Base-by-base conservation (phyloP, 2,888 invertebrate genomes). In the Amphipyra tragopoginis region DNA sequence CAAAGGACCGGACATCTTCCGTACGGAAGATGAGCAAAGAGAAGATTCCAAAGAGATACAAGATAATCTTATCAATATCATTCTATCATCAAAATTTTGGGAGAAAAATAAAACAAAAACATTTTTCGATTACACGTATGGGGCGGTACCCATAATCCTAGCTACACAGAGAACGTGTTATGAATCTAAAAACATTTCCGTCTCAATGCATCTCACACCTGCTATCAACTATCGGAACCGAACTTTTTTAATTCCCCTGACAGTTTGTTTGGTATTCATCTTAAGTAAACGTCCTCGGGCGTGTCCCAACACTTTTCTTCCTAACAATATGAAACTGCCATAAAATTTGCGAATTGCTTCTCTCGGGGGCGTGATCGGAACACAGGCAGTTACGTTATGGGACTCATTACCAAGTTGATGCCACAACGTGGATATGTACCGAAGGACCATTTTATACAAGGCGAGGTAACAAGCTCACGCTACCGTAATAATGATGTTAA, bases 391-490 rank as follows among this genome's bases (percentile, higher is more conserved):
- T 7, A 53, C 54, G 58, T 57, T 75, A 51, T 54, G 77, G 79
- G 65, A 52, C 74, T 74, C 64, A 79, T 79, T 78, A 79, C 54
- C 58, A 61, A 80, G 58, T 78, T 74, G 43, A 4, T 38, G 29
- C 2, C 49, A 45, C 10, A 9, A 4, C 8, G 14, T 2, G 36
- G 3, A 1, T 21, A 2, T 8, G 38, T 42, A 26, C 36, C 10
- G 44, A 73, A 68, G 52, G 44, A 13, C 43, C 21, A 68, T 43
- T 21, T n/a, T 15, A 33, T 42, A 34, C 10, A 48, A 5, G 26
- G 10, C 11, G 21, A 21, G 11, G 26, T 26, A 15, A 4, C 14
- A 10, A 42, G 9, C 9, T 15, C 40, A 8, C 1, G 14, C 9
- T 13, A 7, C n/a, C n/a, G n/a, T n/a, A n/a, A n/a, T n/a, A n/a